Percentiles rank a stretch among this genome's conserved stretches.
phyloP scores from a whole-genome alignment of 2,113 vertebrate species.

The Tachuris rubrigastra region DNA sequence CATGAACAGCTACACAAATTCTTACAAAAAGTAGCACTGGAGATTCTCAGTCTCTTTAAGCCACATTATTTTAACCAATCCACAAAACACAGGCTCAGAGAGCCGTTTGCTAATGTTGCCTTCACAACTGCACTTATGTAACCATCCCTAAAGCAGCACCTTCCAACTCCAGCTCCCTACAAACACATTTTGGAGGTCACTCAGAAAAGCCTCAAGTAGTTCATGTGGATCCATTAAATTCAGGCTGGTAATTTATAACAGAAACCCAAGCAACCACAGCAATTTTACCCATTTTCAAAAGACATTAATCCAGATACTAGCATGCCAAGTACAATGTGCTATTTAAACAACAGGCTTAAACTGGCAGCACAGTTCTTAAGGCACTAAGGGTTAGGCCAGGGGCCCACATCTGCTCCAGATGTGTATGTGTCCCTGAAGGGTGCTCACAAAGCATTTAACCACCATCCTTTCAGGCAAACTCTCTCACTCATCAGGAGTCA shows the following conservation, averaged over 20 bases:
- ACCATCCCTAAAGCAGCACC: not conserved
- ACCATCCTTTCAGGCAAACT: not conserved
- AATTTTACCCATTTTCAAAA: not conserved
- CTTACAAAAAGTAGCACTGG: not conserved
- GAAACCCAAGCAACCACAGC: not conserved
- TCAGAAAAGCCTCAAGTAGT: not conserved
- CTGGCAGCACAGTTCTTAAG: not conserved
- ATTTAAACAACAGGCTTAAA: not conserved
- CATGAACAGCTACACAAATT: not conserved
- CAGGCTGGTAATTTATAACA: not conserved
- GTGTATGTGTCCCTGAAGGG: not conserved
- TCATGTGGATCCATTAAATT: not conserved
- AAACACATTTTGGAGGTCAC: not conserved
- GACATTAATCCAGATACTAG: not conserved
- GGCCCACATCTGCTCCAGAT: not conserved
- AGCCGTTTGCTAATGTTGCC: not conserved
- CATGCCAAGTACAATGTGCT: not conserved
- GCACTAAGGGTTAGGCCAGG: not conserved
- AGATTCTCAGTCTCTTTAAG: not conserved
- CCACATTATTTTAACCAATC: not conserved
- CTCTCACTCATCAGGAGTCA: not conserved
- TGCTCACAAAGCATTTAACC: not conserved
- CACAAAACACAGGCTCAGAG: not conserved
- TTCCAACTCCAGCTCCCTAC: not conserved
- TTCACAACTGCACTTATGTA: not conserved